phyloP scores from a whole-genome alignment of 2,113 vertebrate genomes.

The Grantiella picta region DNA sequence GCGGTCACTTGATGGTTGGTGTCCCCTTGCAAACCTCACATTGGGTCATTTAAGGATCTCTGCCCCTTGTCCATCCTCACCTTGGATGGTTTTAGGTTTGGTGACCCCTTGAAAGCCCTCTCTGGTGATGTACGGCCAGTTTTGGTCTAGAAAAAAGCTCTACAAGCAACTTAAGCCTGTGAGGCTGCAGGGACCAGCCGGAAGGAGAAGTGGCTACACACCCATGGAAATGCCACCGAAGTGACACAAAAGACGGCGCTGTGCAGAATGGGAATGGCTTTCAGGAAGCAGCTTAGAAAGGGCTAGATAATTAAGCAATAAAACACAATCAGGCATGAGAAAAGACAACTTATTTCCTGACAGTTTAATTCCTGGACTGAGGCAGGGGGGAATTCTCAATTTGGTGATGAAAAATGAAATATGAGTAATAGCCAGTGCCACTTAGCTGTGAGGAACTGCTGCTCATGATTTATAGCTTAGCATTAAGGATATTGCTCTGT shows the following conservation, averaged over 20 bases:
- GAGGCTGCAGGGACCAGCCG: not conserved
- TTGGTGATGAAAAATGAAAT: conserved; percentile 54
- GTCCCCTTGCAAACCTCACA: not conserved
- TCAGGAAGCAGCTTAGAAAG: conserved; percentile 1
- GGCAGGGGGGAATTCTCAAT: not conserved
- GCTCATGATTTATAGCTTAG: conserved; percentile 10
- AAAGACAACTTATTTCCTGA: conserved; percentile 57
- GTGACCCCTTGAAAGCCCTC: not conserved
- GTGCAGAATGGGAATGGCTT: not conserved
- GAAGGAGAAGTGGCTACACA: not conserved
- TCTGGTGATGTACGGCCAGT: not conserved
- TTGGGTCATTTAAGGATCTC: accelerated
- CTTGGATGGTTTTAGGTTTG: not conserved
- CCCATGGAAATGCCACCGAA: not conserved
- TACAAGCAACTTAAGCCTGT: not conserved
- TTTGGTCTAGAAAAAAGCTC: not conserved
- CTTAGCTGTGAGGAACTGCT: not conserved
- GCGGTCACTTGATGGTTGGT: not conserved
- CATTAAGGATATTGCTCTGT: conserved; percentile 38
- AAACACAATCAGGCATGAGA: conserved; percentile 26
- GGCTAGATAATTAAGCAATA: conserved; percentile 54
- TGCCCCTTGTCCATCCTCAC: not conserved
- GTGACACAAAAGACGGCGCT: accelerated
- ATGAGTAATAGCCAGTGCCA: conserved; percentile 15
- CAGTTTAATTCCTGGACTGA: conserved; percentile 16